Percentiles rank a stretch among this genome's conserved stretches.
These are phyloP conservation scores for Malurus leucopterus DNA, from an alignment of 2,797 vertebrate species.

Conservation along the genomic window DNA sequence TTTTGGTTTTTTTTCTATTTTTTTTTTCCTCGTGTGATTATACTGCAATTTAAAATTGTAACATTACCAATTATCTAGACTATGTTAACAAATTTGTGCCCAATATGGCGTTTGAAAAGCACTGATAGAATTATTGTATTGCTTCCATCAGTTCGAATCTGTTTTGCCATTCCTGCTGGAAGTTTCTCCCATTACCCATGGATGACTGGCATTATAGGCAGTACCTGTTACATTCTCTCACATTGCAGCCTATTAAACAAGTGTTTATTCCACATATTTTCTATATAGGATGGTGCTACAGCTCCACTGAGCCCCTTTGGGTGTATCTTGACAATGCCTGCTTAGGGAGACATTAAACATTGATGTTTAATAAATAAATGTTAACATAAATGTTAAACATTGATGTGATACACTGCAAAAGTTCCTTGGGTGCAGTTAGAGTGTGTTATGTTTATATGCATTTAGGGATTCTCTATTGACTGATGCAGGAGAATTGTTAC, in stretches of 20 bases:
- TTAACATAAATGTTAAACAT: background rate
- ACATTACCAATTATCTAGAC: background rate
- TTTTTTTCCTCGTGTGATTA: background rate
- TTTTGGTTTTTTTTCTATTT: background rate
- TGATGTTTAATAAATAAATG: no score
- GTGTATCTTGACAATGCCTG: background rate
- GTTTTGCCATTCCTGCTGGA: background rate
- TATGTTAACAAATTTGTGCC: background rate
- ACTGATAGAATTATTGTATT: background rate
- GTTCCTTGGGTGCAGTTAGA: background rate
- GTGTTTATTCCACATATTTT: constrained; percentile 23
- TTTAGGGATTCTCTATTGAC: background rate
- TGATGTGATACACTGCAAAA: background rate
- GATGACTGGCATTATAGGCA: background rate
- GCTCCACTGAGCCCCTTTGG: background rate
- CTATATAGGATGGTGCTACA: background rate
- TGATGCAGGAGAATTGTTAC: background rate
- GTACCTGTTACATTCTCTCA: background rate
- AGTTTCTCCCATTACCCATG: background rate
- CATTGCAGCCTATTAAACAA: background rate
- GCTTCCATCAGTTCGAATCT: background rate
- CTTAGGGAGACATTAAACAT: background rate
- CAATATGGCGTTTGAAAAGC: background rate
- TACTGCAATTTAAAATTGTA: background rate
- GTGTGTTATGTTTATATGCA: background rate